Conservation (phyloP, 2,888 invertebrate species). For the Prenolepis imparis region DNA sequence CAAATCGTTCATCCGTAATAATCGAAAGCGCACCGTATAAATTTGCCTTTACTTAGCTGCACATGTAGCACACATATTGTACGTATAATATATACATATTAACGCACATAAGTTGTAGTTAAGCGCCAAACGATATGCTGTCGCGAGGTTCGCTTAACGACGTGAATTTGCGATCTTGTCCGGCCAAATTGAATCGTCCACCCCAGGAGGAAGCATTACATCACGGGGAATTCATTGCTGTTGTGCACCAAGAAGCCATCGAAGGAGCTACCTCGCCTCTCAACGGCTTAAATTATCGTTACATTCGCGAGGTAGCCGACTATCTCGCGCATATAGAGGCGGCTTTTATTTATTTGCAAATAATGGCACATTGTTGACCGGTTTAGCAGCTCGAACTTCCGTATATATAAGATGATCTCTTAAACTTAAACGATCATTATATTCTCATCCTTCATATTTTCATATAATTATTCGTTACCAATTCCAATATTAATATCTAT, state of each 20-base stretch:
- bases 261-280: conserved; percentile 10
- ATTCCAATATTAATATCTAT: conserved; percentile 6
- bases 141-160: conserved; percentile 65
- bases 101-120: conserved; percentile 63
- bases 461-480: background rate
- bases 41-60: conserved; percentile 53
- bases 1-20: background rate
- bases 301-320: background rate
- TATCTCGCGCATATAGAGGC: background rate
- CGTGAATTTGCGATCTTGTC: conserved; percentile 69
- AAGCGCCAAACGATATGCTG: conserved; percentile 63
- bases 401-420: conserved; percentile 36
- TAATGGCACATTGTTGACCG: conserved; percentile 35
- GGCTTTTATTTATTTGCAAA: conserved; percentile 46
- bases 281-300: conserved; percentile 45
- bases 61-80: conserved; percentile 29
- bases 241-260: conserved; percentile 17
- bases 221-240: conserved; percentile 53
- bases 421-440: conserved; percentile 18
- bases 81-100: conserved; percentile 33
- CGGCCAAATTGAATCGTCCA: conserved; percentile 70
- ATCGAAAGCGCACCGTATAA: background rate
- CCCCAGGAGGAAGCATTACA: conserved; percentile 59
- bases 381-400: conserved; percentile 7
- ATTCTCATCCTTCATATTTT: conserved; percentile 18